A percentile compares a stretch with the other conserved stretches of the same genome.
Conservation (phyloP, 2,797 vertebrate genomes). For the Tokudaia tokunoshimensis region DNA sequence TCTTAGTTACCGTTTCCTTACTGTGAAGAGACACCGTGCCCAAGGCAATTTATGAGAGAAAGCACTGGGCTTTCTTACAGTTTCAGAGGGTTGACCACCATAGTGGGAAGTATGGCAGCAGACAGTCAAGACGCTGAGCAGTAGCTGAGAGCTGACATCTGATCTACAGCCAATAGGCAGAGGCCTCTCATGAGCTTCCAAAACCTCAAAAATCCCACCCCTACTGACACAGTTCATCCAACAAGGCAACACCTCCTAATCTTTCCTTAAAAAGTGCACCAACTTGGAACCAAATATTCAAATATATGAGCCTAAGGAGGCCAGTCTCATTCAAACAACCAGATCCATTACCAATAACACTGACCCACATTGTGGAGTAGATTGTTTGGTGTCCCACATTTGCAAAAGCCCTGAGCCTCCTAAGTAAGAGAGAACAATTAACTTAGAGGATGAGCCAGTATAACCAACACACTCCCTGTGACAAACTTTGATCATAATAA, state of each 20-base stretch:
- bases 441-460: not conserved
- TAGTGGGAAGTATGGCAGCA: not conserved
- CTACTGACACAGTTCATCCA: not conserved
- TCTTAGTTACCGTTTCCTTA: not conserved
- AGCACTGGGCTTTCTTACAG: not conserved
- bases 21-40: not conserved
- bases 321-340: not conserved
- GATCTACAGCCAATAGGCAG: not conserved
- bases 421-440: not conserved
- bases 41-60: not conserved
- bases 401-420: not conserved
- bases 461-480: not conserved
- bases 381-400: not conserved
- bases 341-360: not conserved
- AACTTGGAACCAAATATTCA: not conserved
- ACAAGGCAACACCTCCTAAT: not conserved
- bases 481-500: not conserved
- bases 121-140: not conserved
- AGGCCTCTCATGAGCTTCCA: not conserved
- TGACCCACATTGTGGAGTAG: not conserved
- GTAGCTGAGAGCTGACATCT: not conserved
- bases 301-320: not conserved
- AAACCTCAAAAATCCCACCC: not conserved
- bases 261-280: not conserved
- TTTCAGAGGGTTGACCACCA: not conserved